Percentiles rank a stretch among this genome's conserved stretches.
Evolutionary conservation across 2,113 vertebrate species (phyloP).

Genomic region (Cathartes aura): DNA sequence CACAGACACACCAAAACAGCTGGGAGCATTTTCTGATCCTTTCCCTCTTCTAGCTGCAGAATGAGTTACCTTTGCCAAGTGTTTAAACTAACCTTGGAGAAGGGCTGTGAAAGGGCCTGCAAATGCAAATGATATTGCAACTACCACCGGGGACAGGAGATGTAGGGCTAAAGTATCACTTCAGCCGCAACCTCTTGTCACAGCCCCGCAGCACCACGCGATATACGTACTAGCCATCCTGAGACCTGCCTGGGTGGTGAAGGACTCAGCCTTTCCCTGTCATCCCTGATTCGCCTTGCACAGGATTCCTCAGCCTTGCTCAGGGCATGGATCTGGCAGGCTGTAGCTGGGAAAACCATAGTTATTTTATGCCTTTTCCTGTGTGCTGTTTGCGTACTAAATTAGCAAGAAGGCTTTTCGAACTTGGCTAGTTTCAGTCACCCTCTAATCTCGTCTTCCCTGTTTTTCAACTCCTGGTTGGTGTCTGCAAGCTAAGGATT

Average conservation of each 20-base stretch:
- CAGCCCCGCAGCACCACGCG: rapidly evolving
- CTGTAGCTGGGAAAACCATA: background rate
- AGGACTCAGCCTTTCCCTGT: background rate
- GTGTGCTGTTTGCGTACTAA: background rate
- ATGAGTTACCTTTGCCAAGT: background rate
- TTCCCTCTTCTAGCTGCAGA: background rate
- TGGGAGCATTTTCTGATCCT: background rate
- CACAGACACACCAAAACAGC: background rate
- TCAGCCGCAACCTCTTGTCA: background rate
- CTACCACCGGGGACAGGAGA: background rate
- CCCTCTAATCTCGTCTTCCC: background rate
- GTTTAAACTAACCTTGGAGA: background rate
- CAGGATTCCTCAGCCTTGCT: background rate
- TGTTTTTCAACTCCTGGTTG: background rate
- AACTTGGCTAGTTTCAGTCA: background rate
- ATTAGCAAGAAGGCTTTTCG: background rate
- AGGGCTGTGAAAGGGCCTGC: background rate
- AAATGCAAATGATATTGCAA: background rate
- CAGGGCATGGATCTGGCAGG: background rate
- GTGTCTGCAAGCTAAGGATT: background rate
- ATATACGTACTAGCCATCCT: rapidly evolving
- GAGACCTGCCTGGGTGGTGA: background rate
- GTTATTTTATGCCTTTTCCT: background rate
- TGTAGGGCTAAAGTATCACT: rapidly evolving
- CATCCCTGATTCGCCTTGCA: background rate